Evolutionary conservation across 2,888 invertebrate genomes (phyloP).

Genomic region (Hemithea aestivaria): DNA sequence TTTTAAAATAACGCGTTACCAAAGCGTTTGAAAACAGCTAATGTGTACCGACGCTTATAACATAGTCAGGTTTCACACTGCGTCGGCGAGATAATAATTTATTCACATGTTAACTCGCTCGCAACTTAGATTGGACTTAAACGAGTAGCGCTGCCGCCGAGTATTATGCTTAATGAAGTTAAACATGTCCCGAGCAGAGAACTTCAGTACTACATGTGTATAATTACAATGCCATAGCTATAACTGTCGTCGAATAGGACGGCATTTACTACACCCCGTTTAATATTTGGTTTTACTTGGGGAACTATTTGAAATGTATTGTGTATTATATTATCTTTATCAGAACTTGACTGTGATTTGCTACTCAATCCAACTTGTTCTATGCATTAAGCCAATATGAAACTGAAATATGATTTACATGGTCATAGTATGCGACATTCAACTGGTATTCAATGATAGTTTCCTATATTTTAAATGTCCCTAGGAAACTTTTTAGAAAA

Average conservation of each 20-base stretch:
- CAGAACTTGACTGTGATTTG: too few species aligned
- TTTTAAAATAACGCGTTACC: too few species aligned
- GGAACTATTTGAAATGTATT: conserved; percentile 4
- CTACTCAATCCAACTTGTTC: too few species aligned
- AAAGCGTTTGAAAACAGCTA: too few species aligned
- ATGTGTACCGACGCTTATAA: too few species aligned
- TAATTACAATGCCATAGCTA: conserved; percentile 47
- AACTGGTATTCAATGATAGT: too few species aligned
- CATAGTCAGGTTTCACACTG: conserved; percentile 37
- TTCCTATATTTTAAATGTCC: too few species aligned
- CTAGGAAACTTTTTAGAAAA: too few species aligned
- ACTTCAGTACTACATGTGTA: conserved; percentile 46
- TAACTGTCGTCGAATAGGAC: conserved; percentile 29
- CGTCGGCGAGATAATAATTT: conserved; percentile 72
- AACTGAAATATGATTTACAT: too few species aligned
- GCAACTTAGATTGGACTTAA: conserved; percentile 78
- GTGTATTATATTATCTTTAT: too few species aligned
- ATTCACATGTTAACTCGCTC: conserved; percentile 73
- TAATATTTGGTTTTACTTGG: conserved; percentile 26
- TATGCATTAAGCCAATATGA: too few species aligned
- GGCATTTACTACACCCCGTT: background rate
- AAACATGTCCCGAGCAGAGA: conserved; percentile 67
- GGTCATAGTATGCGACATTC: too few species aligned
- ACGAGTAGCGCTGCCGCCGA: conserved; percentile 67
- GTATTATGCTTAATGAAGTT: conserved; percentile 77